Evolutionary conservation across 2,113 vertebrate species (phyloP).

Genomic region (Calidris pugnax): DNA sequence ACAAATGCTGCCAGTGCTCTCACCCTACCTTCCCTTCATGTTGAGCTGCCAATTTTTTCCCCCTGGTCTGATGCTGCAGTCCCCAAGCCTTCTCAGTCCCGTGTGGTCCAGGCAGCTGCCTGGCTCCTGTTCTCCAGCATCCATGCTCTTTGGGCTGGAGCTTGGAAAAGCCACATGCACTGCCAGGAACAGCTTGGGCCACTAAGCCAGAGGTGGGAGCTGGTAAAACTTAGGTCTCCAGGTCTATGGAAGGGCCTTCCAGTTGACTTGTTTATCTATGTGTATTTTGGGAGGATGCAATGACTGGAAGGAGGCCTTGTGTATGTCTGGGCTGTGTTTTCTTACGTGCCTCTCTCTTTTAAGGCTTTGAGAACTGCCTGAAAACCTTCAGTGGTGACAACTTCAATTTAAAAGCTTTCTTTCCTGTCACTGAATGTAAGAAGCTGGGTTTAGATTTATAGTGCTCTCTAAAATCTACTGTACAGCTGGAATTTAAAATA

Average conservation of each 20-base stretch:
- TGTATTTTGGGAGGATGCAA: background rate
- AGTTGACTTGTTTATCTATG: background rate
- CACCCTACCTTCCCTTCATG: background rate
- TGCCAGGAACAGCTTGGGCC: background rate
- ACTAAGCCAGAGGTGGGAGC: background rate
- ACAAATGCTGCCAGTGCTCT: background rate
- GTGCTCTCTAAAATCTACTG: background rate
- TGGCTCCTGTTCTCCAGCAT: background rate
- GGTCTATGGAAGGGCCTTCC: background rate
- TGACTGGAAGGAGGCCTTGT: background rate
- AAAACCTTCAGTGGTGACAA: background rate
- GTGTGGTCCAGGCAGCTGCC: background rate
- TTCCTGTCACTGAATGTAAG: background rate
- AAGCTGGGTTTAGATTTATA: background rate
- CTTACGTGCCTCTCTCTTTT: background rate
- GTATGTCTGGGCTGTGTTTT: background rate
- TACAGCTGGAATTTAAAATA: background rate
- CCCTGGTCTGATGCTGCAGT: background rate
- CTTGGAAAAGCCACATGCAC: background rate
- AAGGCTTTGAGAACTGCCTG: background rate
- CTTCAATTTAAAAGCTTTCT: conserved; percentile 8
- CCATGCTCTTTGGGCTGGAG: background rate
- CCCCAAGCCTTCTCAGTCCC: background rate
- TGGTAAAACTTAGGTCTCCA: background rate
- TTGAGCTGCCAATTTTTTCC: background rate